phyloP scores from a whole-genome alignment of 2,113 vertebrate genomes.

The Eptesicus fuscus region DNA sequence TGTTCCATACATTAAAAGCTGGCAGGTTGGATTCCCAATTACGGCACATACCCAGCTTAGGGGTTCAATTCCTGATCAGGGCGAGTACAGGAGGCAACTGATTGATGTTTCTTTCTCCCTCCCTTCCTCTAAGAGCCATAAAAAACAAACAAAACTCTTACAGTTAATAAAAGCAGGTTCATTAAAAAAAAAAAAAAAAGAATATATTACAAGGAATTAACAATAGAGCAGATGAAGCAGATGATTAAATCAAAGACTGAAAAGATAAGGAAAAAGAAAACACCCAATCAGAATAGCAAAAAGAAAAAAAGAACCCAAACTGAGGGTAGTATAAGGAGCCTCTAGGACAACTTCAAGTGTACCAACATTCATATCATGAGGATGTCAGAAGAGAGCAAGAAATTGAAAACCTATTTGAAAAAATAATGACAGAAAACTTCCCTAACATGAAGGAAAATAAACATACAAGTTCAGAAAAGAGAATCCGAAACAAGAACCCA shows the following conservation, averaged over 20 bases:
- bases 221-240: neutral
- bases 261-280: neutral
- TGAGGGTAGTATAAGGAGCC: neutral
- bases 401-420: neutral
- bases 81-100: no score
- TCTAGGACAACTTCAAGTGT: neutral
- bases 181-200: neutral
- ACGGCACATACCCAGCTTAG: no score
- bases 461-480: neutral
- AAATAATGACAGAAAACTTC: neutral
- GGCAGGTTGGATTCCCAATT: no score
- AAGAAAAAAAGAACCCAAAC: neutral
- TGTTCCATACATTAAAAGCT: no score
- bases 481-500: neutral
- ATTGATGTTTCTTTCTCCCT: no score
- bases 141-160: no score
- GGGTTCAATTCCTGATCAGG: no score
- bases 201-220: neutral
- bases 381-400: neutral
- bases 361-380: neutral
- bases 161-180: no score
- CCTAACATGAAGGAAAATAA: neutral
- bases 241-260: neutral
- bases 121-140: no score
- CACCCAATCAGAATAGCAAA: neutral